phyloP scores from a whole-genome alignment of 2,797 vertebrate species.

The Poeciliopsis turneri region DNA sequence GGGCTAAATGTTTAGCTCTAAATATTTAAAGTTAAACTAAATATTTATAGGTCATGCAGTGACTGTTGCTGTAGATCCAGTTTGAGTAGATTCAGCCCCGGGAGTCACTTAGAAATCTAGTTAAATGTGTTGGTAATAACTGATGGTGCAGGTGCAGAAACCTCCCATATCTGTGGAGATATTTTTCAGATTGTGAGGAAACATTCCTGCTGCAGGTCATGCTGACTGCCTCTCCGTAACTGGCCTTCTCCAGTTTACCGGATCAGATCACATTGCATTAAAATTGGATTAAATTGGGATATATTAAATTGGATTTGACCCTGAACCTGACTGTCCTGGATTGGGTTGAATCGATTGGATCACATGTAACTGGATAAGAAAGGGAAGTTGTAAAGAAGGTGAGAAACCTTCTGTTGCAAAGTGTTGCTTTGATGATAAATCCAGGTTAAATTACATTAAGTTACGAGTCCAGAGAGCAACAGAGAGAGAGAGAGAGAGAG shows the following conservation, averaged over 20 bases:
- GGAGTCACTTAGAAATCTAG: neutral
- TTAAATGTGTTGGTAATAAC: neutral
- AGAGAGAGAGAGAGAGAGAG: neutral
- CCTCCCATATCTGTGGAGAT: neutral
- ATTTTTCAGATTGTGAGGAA: neutral
- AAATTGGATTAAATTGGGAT: slow-evolving; percentile 8
- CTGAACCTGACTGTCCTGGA: neutral
- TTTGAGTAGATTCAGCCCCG: no score
- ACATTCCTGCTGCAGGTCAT: neutral
- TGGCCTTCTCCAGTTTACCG: neutral
- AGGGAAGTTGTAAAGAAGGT: no score
- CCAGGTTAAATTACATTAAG: neutral
- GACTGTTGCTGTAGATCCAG: no score
- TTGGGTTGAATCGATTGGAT: neutral
- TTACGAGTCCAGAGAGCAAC: neutral
- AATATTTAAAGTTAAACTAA: neutral
- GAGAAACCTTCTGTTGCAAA: neutral
- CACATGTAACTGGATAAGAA: neutral
- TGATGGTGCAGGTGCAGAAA: neutral
- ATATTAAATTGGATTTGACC: neutral
- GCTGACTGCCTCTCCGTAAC: neutral
- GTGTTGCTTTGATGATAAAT: neutral
- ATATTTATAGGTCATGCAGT: neutral
- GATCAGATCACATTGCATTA: neutral
- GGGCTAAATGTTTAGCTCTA: neutral